phyloP scores from a whole-genome alignment of 2,888 invertebrate genomes.

The Cephus spinipes region DNA sequence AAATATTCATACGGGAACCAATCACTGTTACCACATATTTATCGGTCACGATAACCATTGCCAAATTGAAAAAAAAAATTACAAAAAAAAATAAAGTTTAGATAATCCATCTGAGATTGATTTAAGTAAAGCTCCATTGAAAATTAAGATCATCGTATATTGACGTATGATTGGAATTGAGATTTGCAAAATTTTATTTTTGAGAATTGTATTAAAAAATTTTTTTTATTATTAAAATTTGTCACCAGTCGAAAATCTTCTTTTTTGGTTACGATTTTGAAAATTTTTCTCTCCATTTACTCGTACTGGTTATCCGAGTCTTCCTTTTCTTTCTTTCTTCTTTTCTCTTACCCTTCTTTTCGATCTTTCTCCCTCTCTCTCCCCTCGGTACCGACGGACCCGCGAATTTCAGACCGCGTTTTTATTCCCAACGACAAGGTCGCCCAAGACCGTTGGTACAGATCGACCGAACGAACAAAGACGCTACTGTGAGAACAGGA shows the following conservation, averaged over 20 bases:
- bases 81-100: not conserved
- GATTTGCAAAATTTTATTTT: not conserved
- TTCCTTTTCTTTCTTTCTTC: too few relatives aligned
- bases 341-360: too few relatives aligned
- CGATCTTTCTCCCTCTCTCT: not conserved
- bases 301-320: not conserved
- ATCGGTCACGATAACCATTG: not conserved
- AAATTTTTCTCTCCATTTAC: not conserved
- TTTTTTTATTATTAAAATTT: not conserved
- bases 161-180: not conserved
- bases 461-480: slow-evolving; percentile 30
- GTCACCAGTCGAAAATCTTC: not conserved
- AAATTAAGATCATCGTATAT: not conserved
- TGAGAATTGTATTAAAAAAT: not conserved
- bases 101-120: not conserved
- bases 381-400: not conserved
- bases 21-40: not conserved
- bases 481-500: slow-evolving; percentile 32
- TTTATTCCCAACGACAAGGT: slow-evolving; percentile 30
- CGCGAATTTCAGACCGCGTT: slow-evolving; percentile 13
- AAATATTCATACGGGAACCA: not conserved
- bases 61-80: not conserved
- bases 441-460: slow-evolving; percentile 32
- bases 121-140: too few relatives aligned
- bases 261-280: not conserved